A percentile compares a stretch with the other conserved stretches of the same genome.
Conservation (phyloP, 2,113 vertebrate species). For the Eptesicus fuscus region DNA sequence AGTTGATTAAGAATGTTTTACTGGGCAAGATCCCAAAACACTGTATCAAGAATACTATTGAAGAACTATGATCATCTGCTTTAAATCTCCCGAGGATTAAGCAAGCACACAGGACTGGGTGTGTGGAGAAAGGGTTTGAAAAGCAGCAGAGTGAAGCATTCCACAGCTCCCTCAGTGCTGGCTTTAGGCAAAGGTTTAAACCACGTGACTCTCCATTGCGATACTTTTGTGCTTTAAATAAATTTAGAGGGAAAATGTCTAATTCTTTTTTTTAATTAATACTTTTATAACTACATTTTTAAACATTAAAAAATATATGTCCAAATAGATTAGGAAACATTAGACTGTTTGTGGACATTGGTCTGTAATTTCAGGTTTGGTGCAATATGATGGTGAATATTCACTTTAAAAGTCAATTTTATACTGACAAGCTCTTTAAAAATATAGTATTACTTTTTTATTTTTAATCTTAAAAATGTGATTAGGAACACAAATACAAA, state of each 20-base stretch:
- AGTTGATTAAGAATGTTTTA: not conserved
- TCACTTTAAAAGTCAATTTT: not conserved
- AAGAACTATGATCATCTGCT: constrained; percentile 36
- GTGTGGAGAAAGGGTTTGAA: not conserved
- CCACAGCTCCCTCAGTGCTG: not conserved
- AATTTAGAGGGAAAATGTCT: not conserved
- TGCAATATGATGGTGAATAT: not conserved
- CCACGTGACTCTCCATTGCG: not conserved
- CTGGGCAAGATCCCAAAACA: not conserved
- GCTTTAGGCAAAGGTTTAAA: constrained; percentile 28
- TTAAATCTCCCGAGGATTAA: constrained; percentile 37
- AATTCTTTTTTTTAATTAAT: not conserved
- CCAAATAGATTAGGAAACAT: not conserved
- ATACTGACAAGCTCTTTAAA: not conserved
- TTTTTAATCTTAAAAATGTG: not conserved
- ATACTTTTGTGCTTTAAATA: not conserved
- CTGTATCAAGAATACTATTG: constrained; percentile 17
- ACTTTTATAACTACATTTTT: not conserved
- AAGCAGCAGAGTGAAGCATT: not conserved
- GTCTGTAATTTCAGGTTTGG: constrained; percentile 23
- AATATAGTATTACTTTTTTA: not conserved
- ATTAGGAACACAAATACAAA: constrained; percentile 12
- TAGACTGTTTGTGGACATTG: not conserved
- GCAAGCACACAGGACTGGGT: not conserved
- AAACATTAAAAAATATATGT: not conserved